phyloP scores from a whole-genome alignment of 2,888 invertebrate species.

The Melanotus villosus region DNA sequence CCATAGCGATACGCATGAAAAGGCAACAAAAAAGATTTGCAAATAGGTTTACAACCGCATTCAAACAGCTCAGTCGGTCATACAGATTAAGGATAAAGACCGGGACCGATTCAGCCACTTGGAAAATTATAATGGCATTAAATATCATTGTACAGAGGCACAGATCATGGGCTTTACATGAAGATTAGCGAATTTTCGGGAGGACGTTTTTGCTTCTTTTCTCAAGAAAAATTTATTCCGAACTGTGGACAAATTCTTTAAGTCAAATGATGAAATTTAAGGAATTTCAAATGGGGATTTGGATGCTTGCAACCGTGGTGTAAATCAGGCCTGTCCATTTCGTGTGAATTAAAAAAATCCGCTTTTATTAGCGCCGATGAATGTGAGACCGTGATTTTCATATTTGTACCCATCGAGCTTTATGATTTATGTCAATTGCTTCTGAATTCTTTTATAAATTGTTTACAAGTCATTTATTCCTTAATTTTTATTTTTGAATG shows the following conservation, averaged over 20 bases:
- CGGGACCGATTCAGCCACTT: conserved; percentile 55
- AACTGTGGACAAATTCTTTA: no score
- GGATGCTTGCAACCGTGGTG: conserved; percentile 10
- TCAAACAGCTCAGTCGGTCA: conserved; percentile 52
- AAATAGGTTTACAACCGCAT: conserved; percentile 51
- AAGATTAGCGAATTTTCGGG: conserved; percentile 39
- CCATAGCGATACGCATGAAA: conserved; percentile 52
- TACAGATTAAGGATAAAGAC: conserved; percentile 55
- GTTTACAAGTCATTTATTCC: conserved; percentile 8
- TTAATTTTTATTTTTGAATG: no score
- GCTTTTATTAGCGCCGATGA: conserved; percentile 11
- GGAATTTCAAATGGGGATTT: no score
- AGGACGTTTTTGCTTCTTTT: conserved; percentile 15
- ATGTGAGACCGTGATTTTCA: conserved; percentile 28
- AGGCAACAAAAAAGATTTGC: conserved; percentile 53
- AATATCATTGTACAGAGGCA: conserved; percentile 47
- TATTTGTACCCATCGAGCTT: not conserved
- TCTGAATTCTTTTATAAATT: conserved; percentile 17
- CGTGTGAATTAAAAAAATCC: not conserved
- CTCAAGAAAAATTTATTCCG: not conserved
- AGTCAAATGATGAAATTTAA: no score
- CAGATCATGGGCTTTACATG: conserved; percentile 41
- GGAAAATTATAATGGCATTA: conserved; percentile 66
- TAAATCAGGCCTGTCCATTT: not conserved
- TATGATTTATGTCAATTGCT: conserved; percentile 17